Conservation (phyloP, 2,888 invertebrate species). For the Gandaritis pyraliata region DNA sequence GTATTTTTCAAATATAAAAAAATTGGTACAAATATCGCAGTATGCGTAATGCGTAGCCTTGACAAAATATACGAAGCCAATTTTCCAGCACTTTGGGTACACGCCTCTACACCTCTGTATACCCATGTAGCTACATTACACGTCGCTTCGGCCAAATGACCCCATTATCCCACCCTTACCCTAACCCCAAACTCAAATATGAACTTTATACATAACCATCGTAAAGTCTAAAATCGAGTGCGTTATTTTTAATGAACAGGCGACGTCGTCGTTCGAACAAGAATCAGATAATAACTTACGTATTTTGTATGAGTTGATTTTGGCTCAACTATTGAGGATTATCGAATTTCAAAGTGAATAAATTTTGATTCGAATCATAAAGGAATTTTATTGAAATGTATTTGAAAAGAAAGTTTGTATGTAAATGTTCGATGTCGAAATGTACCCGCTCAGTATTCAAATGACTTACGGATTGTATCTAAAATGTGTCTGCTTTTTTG, state of each 20-base stretch:
- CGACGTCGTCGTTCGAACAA: constrained; percentile 61
- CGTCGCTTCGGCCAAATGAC: constrained; percentile 73
- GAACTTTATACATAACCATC: constrained; percentile 52
- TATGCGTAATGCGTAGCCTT: constrained; percentile 52
- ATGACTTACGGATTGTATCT: constrained; percentile 40
- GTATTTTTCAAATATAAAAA: no score
- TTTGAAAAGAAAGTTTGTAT: constrained; percentile 44
- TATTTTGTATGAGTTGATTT: constrained; percentile 65
- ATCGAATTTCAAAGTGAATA: constrained; percentile 60
- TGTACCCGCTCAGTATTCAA: constrained; percentile 44
- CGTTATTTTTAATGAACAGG: constrained; percentile 59
- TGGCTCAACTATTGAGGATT: constrained; percentile 61
- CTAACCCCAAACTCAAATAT: constrained; percentile 50
- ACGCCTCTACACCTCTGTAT: constrained; percentile 63
- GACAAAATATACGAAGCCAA: constrained; percentile 66
- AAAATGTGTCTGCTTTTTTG: constrained; percentile 27
- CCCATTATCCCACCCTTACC: constrained; percentile 72
- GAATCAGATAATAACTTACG: constrained; percentile 69
- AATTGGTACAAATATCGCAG: no score
- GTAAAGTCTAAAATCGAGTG: constrained; percentile 55
- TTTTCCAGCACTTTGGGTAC: constrained; percentile 69
- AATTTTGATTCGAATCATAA: constrained; percentile 52
- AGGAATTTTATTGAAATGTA: constrained; percentile 46
- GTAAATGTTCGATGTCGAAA: constrained; percentile 41
- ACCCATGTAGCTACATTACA: constrained; percentile 56